Evolutionary conservation across 2,888 invertebrate species (phyloP).

Genomic region (Pogonocherus hispidulus): DNA sequence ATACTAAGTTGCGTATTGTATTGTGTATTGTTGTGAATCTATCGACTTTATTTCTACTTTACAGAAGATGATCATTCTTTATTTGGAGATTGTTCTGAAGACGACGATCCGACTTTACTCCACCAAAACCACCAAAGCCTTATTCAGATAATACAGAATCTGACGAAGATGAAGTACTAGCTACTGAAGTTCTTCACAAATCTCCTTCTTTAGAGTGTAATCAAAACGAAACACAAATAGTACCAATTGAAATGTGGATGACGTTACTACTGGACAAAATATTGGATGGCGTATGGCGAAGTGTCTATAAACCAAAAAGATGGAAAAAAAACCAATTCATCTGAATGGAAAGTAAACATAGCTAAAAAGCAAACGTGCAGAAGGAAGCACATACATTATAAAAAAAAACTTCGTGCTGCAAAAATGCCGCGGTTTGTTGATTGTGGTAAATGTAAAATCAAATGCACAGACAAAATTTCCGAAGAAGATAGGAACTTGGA

Average conservation of each 20-base stretch:
- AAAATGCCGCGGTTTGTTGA: not conserved
- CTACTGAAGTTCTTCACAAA: not conserved
- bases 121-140: not conserved
- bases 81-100: not conserved
- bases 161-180: not conserved
- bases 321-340: not conserved
- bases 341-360: conserved; percentile 1
- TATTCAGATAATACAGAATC: not conserved
- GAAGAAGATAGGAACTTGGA: conserved; percentile 4
- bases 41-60: not conserved
- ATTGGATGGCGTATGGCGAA: not conserved
- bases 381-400: not conserved
- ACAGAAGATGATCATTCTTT: not conserved
- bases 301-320: not conserved
- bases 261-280: not conserved
- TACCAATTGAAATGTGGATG: not conserved
- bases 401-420: not conserved
- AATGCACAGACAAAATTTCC: not conserved
- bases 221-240: not conserved
- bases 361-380: not conserved
- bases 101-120: not conserved
- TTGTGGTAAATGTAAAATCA: not conserved
- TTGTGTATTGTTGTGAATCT: not conserved
- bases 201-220: not conserved
- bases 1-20: not conserved